Conservation (phyloP, 2,113 vertebrate genomes). For the Ailurus styani region DNA sequence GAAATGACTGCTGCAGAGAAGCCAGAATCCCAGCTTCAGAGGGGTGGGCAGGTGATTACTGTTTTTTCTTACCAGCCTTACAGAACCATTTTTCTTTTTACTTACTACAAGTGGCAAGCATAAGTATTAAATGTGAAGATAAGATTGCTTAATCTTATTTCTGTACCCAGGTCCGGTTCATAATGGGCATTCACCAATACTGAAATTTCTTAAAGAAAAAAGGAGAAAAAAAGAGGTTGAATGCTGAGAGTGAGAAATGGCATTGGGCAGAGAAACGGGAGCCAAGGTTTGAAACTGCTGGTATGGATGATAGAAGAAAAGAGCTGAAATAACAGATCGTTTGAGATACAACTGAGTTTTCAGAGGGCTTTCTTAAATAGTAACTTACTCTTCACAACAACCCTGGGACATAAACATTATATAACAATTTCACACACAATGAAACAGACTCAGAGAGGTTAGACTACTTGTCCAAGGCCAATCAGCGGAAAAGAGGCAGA, state of each 20-base stretch:
- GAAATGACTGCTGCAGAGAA: background rate
- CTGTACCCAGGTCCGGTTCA: background rate
- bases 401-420: background rate
- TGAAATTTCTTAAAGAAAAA: background rate
- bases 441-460: background rate
- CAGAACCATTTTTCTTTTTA: background rate
- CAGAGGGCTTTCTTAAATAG: background rate
- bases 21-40: background rate
- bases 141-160: background rate
- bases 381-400: conserved; percentile 3
- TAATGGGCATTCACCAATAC: background rate
- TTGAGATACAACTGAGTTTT: background rate
- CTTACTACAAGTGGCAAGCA: background rate
- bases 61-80: background rate
- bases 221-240: background rate
- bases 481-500: background rate
- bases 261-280: background rate
- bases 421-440: conserved; percentile 6
- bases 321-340: background rate
- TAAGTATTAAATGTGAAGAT: conserved; percentile 17
- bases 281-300: background rate
- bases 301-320: background rate
- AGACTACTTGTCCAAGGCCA: background rate
- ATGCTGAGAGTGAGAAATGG: background rate
- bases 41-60: background rate